Percentiles rank a stretch among this genome's conserved stretches.
Evolutionary conservation across 2,797 vertebrate species (phyloP).

Genomic region (Masticophis lateralis): DNA sequence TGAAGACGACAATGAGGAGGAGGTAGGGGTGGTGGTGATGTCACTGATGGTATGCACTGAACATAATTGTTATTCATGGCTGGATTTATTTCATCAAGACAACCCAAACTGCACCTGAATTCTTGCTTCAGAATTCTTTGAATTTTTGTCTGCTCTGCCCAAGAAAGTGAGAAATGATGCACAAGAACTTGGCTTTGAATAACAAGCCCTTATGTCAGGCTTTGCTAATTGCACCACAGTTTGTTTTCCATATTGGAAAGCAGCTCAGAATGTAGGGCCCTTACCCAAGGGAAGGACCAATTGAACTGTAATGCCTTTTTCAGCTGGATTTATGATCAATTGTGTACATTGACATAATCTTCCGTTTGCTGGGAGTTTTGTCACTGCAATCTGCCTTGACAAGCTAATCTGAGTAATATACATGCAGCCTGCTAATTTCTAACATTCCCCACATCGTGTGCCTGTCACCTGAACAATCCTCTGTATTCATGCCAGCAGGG

Average conservation of each 20-base stretch:
- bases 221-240: background rate
- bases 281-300: background rate
- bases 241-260: background rate
- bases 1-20: background rate
- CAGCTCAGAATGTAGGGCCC: background rate
- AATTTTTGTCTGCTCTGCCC: background rate
- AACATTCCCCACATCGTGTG: background rate
- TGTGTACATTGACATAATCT: fast-evolving
- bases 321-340: background rate
- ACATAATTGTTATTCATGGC: background rate
- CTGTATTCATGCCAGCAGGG: constrained; percentile 28
- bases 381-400: background rate
- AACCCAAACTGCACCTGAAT: background rate
- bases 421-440: background rate
- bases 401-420: background rate
- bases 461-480: background rate
- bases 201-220: background rate
- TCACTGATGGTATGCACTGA: background rate
- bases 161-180: background rate
- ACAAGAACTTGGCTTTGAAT: background rate
- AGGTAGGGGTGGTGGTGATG: background rate
- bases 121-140: background rate
- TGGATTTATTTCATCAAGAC: background rate
- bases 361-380: background rate
- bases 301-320: background rate